A percentile compares a stretch with the other conserved stretches of the same genome.
These are phyloP conservation scores for Goniozus legneri DNA, from an alignment of 1,140 invertebrate genomes.

Conservation along the genomic window DNA sequence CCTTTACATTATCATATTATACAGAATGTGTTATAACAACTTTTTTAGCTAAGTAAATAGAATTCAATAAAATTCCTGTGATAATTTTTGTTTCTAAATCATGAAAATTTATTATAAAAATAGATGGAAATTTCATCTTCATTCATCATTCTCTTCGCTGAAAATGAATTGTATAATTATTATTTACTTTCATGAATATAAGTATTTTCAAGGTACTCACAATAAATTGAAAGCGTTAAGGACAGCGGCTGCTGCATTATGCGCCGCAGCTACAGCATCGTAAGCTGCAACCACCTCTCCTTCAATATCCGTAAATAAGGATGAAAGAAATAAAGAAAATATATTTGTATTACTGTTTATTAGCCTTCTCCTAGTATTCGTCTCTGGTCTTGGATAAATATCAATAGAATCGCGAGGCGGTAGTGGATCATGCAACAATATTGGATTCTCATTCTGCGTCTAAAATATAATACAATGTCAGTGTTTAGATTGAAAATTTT, in stretches of 20 bases:
- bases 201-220: conserved; percentile 18
- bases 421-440: conserved; percentile 79
- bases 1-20: conserved; percentile 9
- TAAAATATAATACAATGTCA: conserved; percentile 23
- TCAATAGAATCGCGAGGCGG: conserved; percentile 74
- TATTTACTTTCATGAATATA: conserved; percentile 10
- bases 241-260: conserved; percentile 10
- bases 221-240: conserved; percentile 20
- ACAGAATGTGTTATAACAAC: too few relatives aligned
- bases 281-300: conserved; percentile 13
- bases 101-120: too few relatives aligned
- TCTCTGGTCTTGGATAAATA: conserved; percentile 57
- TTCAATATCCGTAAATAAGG: conserved; percentile 32
- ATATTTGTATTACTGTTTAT: conserved; percentile 24
- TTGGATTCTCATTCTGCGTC: conserved; percentile 57
- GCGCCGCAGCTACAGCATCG: not conserved
- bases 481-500: not conserved
- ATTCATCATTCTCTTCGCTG: conserved; percentile 24
- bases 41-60: too few relatives aligned
- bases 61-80: too few relatives aligned
- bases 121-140: too few relatives aligned
- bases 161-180: conserved; percentile 6
- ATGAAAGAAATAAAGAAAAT: conserved; percentile 37
- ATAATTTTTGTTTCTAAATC: too few relatives aligned
- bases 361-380: conserved; percentile 9